Evolutionary conservation across 2,888 invertebrate species (phyloP).

Genomic region (Leptinotarsa rubiginosa): DNA sequence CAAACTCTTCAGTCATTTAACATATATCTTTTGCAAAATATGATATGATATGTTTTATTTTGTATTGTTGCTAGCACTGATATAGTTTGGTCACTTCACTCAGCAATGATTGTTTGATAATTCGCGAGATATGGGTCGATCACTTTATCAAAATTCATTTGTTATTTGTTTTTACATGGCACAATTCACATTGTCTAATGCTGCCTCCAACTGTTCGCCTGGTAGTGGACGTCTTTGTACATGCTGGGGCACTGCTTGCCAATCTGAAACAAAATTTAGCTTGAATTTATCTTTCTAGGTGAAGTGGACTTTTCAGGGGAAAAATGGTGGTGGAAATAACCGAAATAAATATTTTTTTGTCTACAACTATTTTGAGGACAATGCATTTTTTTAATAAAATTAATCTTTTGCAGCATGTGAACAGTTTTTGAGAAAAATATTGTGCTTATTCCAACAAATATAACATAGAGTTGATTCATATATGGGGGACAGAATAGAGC

Average conservation of each 20-base stretch:
- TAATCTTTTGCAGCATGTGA: no score
- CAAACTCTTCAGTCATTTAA: constrained; percentile 50
- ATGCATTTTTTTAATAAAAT: no score
- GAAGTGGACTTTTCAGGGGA: no score
- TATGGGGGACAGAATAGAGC: no score
- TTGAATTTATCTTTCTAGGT: no score
- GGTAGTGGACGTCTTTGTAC: constrained; percentile 93
- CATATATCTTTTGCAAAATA: constrained; percentile 58
- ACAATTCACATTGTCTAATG: constrained; percentile 68
- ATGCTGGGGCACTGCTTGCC: constrained; percentile 91
- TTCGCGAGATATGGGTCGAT: constrained; percentile 28
- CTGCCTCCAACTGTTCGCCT: constrained; percentile 92
- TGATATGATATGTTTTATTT: constrained; percentile 63
- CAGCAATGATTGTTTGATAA: constrained; percentile 31
- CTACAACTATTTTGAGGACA: no score
- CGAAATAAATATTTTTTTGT: no score
- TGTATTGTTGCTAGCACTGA: constrained; percentile 51
- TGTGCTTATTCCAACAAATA: no score
- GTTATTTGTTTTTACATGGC: constrained; percentile 32
- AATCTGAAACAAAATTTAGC: constrained; percentile 71
- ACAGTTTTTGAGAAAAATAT: no score
- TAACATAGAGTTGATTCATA: no score
- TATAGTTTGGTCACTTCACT: constrained; percentile 55
- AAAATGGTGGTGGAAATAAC: no score
- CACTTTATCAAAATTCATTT: constrained; percentile 8